Evolutionary conservation across 2,113 vertebrate species (phyloP), one percentile per base, ranked within the genome.

Genomic region (Poeciliopsis retropinna): DNA sequence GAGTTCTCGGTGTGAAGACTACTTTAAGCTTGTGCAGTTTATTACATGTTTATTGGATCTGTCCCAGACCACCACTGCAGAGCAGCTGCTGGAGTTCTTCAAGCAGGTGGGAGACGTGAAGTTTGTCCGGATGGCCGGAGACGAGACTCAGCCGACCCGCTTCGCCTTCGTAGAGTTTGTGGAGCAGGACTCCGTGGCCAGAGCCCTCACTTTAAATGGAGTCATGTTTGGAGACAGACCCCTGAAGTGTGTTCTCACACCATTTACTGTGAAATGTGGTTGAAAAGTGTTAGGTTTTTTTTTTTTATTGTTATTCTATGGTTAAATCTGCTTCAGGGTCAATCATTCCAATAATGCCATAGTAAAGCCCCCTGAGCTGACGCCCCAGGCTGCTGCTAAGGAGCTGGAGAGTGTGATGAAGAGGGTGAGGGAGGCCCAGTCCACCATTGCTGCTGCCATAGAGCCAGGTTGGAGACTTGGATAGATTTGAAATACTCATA

Each of bases 341-440:
- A 99, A 99, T 95, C 98, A 99, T 95, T 99, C 98, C 93, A 99
- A 99, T 91, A 99, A 99, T 75, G 97, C 97, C 89, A 99, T 99
- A 79, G 97, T 99, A 73, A 99, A 99, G 77, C 98, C 98, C 19
- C 98, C 97, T 64, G 98, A 99, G 94, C 90, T 99, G 94, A 99
- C 98, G 7, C 96, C 97, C 1, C 97, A 99, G 92, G 97, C 97
- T 64, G 97, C 97, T 75, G 97, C 97, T 60, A 99, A 99, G 89
- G 97, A 99, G 60, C 93, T 99, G 29, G 97, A 99, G 88, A 96
- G 94, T 73, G 97, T 99, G 85, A 99, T 99, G 97, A 99, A 98
- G 92, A 94, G 96, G 81, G 97, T 99, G 44, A 94, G 97, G 67
- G 97, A 98, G 89, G 97, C 97, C 34, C 97, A 98, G 79, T 98